Base-by-base conservation (phyloP, 2,888 invertebrate species). In the Beris morrisii region DNA sequence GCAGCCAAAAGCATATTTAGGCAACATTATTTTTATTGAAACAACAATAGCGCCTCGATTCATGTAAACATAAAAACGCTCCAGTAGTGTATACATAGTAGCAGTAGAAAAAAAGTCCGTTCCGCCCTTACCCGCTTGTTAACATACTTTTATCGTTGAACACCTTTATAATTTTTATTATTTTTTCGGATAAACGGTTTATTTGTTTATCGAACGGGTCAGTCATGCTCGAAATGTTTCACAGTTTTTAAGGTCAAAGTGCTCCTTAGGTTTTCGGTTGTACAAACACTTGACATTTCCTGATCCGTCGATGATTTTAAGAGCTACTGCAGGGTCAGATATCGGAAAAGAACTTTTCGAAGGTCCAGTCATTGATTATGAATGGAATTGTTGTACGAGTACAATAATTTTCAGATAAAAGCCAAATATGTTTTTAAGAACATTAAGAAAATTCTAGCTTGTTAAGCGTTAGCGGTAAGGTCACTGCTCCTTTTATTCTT, bases 141-240 rank as follows among this genome's bases (percentile, higher is more conserved):
- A 54, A 54, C 54, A 54, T 31, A 54, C 54, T 54, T 54, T 54
- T 54, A 30, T n/a, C 9, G 30, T 30, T 30, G n/a, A 54, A 54
- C 30, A 12, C 31, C n/a, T 31, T 30, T 3, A 30, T 31, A 31
- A 11, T 7, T 30, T 54, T n/a, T 30, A 12, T 12, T 31, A n/a
- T 54, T 54, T 6, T 54, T 54, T 4, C n/a, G 12, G 9, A n/a
- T 31, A 54, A 31, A n/a, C 32, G 12, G 30, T 22, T 54, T 54
- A 54, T 31, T 54, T 30, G 31, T 31, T 31, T 30, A 30, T 31
- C 30, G 9, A 38, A 7, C 15, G n/a, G 28, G 9, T 13, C 15
- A 11, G 52, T 11, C 5, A 52, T 28, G 28, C 15, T 48, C 13
- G 48, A 15, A 48, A 48, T 5, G 9, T 22, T 52, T 38, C 38